Evolutionary conservation across 2,113 vertebrate genomes (phyloP), one percentile per base, ranked within the genome.

Genomic region (Miniopterus natalensis): DNA sequence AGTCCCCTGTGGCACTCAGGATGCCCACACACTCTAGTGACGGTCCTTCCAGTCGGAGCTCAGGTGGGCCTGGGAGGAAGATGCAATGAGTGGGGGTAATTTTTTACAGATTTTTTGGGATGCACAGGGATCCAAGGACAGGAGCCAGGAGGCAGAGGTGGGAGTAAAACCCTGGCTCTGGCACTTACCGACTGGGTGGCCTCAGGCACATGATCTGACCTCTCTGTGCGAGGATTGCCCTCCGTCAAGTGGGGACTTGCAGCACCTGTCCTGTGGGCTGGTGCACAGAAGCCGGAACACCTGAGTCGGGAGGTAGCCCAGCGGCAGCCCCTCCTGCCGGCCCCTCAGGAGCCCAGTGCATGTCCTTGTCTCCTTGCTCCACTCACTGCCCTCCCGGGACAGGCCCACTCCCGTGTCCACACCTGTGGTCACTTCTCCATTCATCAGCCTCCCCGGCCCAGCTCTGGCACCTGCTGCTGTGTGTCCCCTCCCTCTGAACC

Each of bases 141-240:
- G 65, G 17, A 51, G 4, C 6, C 36, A 7, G 36, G 45, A 49
- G 55, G 9, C 10, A 21, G 51, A 31, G 23, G 4, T 31, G 40
- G 0, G 23, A 10, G 51, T 13, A 55, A n/a, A 17, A 55, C 20
- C 77, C 59, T 0, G 0, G 15, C 9, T 27, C 36, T 36, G 36
- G 36, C 36, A 36, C 29, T 23, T 9, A 61, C 25, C 15, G 20
- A 5, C 78, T 68, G 11, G 23, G 53, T 5, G 9, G n/a, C 5
- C 0, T 1, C 1, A 8, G 45, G 65, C 5, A 63, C 42, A 47
- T 3, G 25, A 8, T 12, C 10, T 71, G 11, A 18, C 49, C 29
- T 49, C 94, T 40, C 27, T 81, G 66, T 18, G 49, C 65, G 0
- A 1, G 23, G 17, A 18, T 80, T 2, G 3, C 55, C 12, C 31